Base-by-base conservation (phyloP, 1,140 invertebrate genomes). In the Chlorops oryzae region DNA sequence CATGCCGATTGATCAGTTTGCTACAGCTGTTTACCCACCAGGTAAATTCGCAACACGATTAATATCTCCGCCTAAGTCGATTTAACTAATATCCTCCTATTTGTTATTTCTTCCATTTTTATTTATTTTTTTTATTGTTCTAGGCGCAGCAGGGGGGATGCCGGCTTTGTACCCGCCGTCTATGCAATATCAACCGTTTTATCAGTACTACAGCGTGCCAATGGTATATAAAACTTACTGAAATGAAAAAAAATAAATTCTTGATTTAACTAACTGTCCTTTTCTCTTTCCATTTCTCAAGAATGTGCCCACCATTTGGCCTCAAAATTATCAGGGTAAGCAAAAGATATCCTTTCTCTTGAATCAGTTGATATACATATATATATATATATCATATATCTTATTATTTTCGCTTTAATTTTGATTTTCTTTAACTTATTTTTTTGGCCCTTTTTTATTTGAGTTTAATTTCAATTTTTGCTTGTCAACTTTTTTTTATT, bases 281-380 rank as follows among this genome's bases (percentile, higher is more conserved):
- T 24, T 49, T 42, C 15, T 37, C 27, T 49, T 38, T 15, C 17
- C 35, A 28, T 34, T 46, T 21, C n/a, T 24, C 38, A 55, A 70
- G 70, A 72, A 72, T 69, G 69, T 72, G 59, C 70, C 70, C 63
- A 68, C 70, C 61, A 72, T 72, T 59, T 72, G 70, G 70, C 70
- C 70, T 52, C 70, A 68, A 54, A 72, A 72, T 52, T 72, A 72
- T 60, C 70, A 72, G 72, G 70, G 69, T 72, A 64, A 69, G 58
- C 71, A 55, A 50, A 35, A 9, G n/a, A 23, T 35, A 23, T 21
- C 34, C 27, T n/a, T 34, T 1, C 47, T 34, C 27, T 41, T 18
- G 22, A n/a, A 35, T 37, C n/a, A n/a, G n/a, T n/a, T n/a, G n/a
- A 32, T 9, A 32, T 7, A 9, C 23, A 46, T 34, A 34, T 24